These are phyloP conservation scores for Tenualosa thibaudeaui DNA, from an alignment of 2,797 vertebrate genomes.

Conservation along the genomic window DNA sequence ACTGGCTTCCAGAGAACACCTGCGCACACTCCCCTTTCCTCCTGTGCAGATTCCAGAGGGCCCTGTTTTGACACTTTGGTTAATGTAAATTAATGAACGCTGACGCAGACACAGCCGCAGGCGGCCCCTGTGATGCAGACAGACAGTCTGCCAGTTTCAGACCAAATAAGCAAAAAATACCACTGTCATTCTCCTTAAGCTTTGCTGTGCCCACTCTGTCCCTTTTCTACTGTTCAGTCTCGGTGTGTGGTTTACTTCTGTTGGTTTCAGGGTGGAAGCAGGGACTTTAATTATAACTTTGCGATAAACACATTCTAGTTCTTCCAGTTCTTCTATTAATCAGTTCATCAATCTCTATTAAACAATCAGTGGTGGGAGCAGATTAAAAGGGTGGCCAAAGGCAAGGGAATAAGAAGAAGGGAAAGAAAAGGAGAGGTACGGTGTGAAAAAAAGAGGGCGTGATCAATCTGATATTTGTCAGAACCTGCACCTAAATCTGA, in stretches of 20 bases:
- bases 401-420: background rate
- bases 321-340: background rate
- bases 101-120: constrained; percentile 73
- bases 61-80: constrained; percentile 80
- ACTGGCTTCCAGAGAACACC: constrained; percentile 63
- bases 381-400: background rate
- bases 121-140: constrained; percentile 59
- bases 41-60: constrained; percentile 69
- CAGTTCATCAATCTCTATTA: background rate
- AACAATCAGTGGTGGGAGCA: background rate
- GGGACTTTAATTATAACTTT: background rate
- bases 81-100: constrained; percentile 79
- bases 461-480: constrained; percentile 37
- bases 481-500: constrained; percentile 36
- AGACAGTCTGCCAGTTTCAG: constrained; percentile 36
- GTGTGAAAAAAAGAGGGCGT: constrained; percentile 20
- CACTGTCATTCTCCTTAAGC: background rate
- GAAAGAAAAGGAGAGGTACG: background rate
- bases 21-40: constrained; percentile 72
- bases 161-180: background rate
- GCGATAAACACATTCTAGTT: too few relatives aligned
- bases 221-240: background rate
- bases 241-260: background rate
- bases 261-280: background rate
- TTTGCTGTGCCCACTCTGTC: background rate